Evolutionary conservation across 2,113 vertebrate genomes (phyloP), one percentile per base, ranked within the genome.

Genomic region (Odontesthes bonariensis): DNA sequence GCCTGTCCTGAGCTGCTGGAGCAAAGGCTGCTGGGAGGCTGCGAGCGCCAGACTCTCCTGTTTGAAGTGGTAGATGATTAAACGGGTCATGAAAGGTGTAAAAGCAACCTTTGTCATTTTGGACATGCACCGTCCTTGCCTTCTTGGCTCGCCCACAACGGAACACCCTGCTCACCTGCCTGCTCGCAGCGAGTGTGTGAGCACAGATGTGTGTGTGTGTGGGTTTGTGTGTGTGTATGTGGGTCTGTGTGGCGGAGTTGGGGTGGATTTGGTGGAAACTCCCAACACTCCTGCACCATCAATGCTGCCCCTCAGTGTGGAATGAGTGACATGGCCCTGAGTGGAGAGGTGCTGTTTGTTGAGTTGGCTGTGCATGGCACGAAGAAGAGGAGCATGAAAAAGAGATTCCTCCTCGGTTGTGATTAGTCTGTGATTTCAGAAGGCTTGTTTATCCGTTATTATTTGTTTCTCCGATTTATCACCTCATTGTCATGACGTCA

Each of bases 41-140:
- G 84, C 11, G 75, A 83, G 71, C 64, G 55, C 62, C 91, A 93
- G 92, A 90, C 93, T 63, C 68, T 93, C 93, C 93, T 96, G 96
- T 97, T 97, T 96, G 95, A 93, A 96, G 95, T 95, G 93, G 98
- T 98, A 97, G 98, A 99, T 99, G 95, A 98, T 99, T 99, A 98
- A 99, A 96, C 97, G 90, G 92, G 82, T 92, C 82, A 71, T 81
- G 91, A 94, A 96, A 97, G 97, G 97, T 98, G 97, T 98, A 97
- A 98, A 98, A 94, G 96, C 94, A 97, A 98, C 97, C 97, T 98
- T 98, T 98, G 98, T 97, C 96, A 96, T 96, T 89, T 83, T 93
- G 92, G 92, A 94, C 82, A 81, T 79, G 71, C 63, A 86, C 76
- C 65, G 83, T 87, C 87, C 84, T 86, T 81, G 87, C 82, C 86